Evolutionary conservation across 2,113 vertebrate species (phyloP), one percentile per base, ranked within the genome.

Genomic region (Charadrius vociferus): DNA sequence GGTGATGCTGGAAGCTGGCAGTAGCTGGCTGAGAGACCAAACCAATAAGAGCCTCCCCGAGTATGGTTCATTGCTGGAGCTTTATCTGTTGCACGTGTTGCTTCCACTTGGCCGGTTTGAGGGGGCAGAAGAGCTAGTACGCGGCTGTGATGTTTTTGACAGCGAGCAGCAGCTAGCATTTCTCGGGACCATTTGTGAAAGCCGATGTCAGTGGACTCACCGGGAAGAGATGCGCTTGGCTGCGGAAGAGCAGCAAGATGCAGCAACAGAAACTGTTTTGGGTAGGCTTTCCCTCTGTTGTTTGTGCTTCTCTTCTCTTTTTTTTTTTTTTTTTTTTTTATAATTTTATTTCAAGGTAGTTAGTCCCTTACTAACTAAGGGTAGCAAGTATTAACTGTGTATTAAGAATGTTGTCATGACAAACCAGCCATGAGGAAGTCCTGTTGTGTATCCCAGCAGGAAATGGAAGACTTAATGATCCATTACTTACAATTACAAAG

Each of bases 51-150:
- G 80, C 10, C 89, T 96, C 3, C 73, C 98, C 0, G 98, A 98
- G 27, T 99, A 98, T 1, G 15, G 96, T 41, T 93, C 97, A 0
- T 97, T 99, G 83, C 98, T 98, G 24, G 98, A 99, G 96, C 98
- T 99, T 4, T 98, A 99, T 52, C 74, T 99, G 62, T 87, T 97
- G 56, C 98, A 97, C 0, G 97, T 99, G 50, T 98, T 99, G 24
- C 88, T 99, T 70, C 99, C 99, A 0, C 98, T 99, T 8, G 99
- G 98, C 34, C 96, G 19, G 47, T 95, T 97, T 23, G 95, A 97
- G 1, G 98, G 98, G 53, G 99, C 99, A 2, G 98, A 98, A 88
- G 97, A 98, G 62, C 95, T 99, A 29, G 95, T 99, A 9, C 70
- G 36, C 2, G 97, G 98, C 75, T 94, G 94, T 4, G 21, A 22